These are phyloP conservation scores for Paracanthobrama guichenoti DNA, from an alignment of 2,113 vertebrate genomes.

Conservation along the genomic window DNA sequence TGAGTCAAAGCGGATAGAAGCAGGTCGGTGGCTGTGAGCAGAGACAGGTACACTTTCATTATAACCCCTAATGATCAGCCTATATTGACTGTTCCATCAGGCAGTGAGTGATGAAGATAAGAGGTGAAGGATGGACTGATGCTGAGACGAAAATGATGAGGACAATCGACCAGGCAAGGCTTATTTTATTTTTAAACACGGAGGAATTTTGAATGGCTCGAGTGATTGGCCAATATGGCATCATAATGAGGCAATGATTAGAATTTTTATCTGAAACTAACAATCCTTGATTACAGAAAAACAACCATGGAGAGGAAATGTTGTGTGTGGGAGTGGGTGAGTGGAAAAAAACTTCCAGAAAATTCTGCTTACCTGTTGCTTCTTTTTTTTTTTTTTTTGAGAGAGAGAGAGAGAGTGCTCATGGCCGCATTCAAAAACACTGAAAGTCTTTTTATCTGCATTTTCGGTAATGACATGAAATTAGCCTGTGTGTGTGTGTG, in stretches of 20 bases:
- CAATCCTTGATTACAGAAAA: not conserved
- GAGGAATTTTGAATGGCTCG: not conserved
- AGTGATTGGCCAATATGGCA: conserved; percentile 3
- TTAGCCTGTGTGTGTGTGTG: not conserved
- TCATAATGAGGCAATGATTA: not conserved
- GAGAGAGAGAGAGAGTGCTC: too few relatives aligned
- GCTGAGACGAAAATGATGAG: not conserved
- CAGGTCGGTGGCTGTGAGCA: not conserved
- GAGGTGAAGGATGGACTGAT: not conserved
- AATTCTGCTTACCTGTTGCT: not conserved
- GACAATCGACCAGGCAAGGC: not conserved
- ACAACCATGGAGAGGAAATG: not conserved
- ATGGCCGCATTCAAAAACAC: not conserved
- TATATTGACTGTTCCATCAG: not conserved
- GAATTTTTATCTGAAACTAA: not conserved
- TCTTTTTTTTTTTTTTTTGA: not conserved
- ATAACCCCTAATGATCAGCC: conserved; percentile 21
- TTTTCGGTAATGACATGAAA: conserved; percentile 16
- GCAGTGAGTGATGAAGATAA: conserved; percentile 7
- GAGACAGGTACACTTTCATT: conserved; percentile 31
- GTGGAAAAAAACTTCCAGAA: not conserved
- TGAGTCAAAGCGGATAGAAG: conserved; percentile 26
- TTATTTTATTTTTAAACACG: not conserved
- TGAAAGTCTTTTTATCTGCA: not conserved
- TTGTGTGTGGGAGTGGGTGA: not conserved